These are phyloP conservation scores for Hecatera dysodea DNA, from an alignment of 2,888 invertebrate species.

Conservation along the genomic window DNA sequence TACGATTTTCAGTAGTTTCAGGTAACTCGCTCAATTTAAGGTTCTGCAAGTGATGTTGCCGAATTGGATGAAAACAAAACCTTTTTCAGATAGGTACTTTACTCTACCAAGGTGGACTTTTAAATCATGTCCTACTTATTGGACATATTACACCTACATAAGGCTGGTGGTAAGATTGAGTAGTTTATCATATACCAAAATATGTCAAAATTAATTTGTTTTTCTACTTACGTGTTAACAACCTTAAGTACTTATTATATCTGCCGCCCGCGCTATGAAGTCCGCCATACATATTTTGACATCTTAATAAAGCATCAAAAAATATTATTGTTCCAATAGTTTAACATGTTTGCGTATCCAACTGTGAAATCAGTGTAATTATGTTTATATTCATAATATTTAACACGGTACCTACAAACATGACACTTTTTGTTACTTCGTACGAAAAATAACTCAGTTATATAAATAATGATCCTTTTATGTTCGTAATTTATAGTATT, in stretches of 20 bases:
- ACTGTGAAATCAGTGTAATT: constrained; percentile 49
- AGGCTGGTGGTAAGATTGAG: neutral
- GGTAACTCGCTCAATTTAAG: neutral
- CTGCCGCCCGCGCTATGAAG: constrained; percentile 1
- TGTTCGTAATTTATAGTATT: neutral
- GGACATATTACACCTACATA: no score
- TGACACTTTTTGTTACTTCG: neutral
- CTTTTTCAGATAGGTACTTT: no score
- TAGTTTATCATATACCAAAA: neutral
- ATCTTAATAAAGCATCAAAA: constrained; percentile 23
- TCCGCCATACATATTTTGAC: constrained; percentile 38
- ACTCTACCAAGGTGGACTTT: no score
- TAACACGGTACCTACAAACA: constrained; percentile 8
- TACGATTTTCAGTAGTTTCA: neutral
- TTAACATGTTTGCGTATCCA: constrained; percentile 29
- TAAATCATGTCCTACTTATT: neutral
- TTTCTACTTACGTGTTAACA: constrained; percentile 4
- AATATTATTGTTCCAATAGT: constrained; percentile 25
- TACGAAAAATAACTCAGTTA: constrained; percentile 13
- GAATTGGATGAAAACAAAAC: neutral
- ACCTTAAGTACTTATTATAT: neutral
- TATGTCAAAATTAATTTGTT: constrained; percentile 45
- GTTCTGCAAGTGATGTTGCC: neutral
- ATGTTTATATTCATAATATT: constrained; percentile 46
- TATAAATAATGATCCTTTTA: neutral